These are phyloP conservation scores for Synchiropus splendidus DNA, from an alignment of 2,113 vertebrate species.

Conservation along the genomic window DNA sequence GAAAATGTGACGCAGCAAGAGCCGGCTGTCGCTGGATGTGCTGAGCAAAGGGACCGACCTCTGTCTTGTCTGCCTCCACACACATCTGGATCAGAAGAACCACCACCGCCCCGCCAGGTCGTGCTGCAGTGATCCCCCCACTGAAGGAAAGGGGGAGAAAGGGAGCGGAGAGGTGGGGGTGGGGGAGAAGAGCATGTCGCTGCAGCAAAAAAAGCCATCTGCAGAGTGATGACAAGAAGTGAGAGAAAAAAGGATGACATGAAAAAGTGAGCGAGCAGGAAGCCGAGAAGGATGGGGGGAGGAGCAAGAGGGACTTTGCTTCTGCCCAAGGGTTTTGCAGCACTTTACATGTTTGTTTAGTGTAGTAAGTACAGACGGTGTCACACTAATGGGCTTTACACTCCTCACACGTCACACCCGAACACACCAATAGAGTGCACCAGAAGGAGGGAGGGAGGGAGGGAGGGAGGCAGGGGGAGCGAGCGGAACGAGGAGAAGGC, in stretches of 20 bases:
- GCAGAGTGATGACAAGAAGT: constrained; percentile 39
- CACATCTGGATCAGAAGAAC: constrained; percentile 27
- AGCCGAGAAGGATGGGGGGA: neutral
- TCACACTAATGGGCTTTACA: constrained; percentile 20
- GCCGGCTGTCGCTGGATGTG: constrained; percentile 16
- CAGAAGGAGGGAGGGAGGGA: constrained; percentile 11
- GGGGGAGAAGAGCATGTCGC: constrained; percentile 23
- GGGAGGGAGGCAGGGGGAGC: constrained; percentile 5
- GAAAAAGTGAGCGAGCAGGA: neutral
- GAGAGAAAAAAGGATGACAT: constrained; percentile 21
- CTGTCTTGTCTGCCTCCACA: too few species aligned
- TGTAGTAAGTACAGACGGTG: constrained; percentile 11
- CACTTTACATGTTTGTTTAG: constrained; percentile 3
- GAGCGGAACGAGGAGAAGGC: constrained; percentile 13
- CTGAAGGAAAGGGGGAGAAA: constrained; percentile 34
- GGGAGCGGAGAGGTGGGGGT: constrained; percentile 15
- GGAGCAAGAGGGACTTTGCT: constrained; percentile 3
- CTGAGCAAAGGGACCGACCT: too few species aligned
- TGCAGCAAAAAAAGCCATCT: constrained; percentile 51
- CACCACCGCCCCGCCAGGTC: constrained; percentile 25
- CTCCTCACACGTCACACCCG: constrained; percentile 25
- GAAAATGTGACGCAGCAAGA: constrained; percentile 34
- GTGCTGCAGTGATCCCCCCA: constrained; percentile 50
- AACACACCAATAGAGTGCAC: constrained; percentile 22
- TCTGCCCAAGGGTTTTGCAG: neutral